Evolutionary conservation across 1,140 invertebrate genomes (phyloP).

Genomic region (Cepaea nemoralis): DNA sequence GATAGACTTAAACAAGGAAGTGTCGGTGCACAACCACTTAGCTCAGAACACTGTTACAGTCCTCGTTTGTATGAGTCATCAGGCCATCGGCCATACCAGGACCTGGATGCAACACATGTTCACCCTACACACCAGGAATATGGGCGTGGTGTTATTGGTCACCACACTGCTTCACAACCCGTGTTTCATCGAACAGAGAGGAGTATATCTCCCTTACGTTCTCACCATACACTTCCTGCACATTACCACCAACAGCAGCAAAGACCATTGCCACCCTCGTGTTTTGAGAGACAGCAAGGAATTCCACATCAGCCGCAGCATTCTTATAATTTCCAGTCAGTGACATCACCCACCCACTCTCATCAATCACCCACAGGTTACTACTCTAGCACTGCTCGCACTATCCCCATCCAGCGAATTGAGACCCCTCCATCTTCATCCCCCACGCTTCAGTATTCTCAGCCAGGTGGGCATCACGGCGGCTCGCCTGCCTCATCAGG

Average conservation of each 20-base stretch:
- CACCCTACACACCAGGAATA: background rate
- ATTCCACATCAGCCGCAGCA: slow-evolving; percentile 11
- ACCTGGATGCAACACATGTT: slow-evolving; percentile 24
- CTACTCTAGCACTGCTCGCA: background rate
- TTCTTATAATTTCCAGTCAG: background rate
- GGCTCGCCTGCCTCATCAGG: slow-evolving; percentile 27
- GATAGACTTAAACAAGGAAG: slow-evolving; percentile 15
- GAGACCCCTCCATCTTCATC: slow-evolving; percentile 21
- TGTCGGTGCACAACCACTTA: background rate
- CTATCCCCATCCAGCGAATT: slow-evolving; percentile 33
- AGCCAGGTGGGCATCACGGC: background rate
- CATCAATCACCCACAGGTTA: slow-evolving; percentile 17
- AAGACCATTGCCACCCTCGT: slow-evolving; percentile 25
- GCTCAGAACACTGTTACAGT: slow-evolving; percentile 50
- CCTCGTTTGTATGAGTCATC: slow-evolving; percentile 50
- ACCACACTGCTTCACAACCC: slow-evolving; percentile 31
- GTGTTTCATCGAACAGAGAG: slow-evolving; percentile 40
- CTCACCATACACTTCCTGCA: slow-evolving; percentile 10
- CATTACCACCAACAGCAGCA: slow-evolving; percentile 34
- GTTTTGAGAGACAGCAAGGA: slow-evolving; percentile 14
- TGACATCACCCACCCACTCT: slow-evolving; percentile 17
- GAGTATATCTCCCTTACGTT: slow-evolving; percentile 41
- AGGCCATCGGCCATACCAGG: slow-evolving; percentile 17
- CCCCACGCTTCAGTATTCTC: slow-evolving; percentile 6
- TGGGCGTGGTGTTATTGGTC: background rate